Conservation (phyloP, 2,888 invertebrate species). For the Lithophane semibrunnea region DNA sequence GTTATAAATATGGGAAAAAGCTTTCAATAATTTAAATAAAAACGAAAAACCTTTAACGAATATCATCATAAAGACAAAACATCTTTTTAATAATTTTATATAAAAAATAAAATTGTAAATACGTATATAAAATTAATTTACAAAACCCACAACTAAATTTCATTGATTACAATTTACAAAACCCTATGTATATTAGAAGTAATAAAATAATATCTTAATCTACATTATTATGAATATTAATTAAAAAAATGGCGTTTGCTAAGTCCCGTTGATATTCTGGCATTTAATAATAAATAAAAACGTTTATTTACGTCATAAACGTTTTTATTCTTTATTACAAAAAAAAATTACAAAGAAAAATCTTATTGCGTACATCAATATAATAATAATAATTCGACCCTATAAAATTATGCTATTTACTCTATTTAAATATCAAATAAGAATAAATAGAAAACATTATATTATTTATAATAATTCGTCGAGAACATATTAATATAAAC, state of each 20-base stretch:
- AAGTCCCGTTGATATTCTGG: not conserved
- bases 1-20: no score
- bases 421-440: conserved; percentile 15
- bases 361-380: conserved; percentile 12
- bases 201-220: conserved; percentile 4
- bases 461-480: not conserved
- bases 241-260: conserved; percentile 8
- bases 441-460: conserved; percentile 20
- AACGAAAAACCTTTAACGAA: conserved; percentile 2
- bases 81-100: not conserved
- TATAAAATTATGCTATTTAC: conserved; percentile 48
- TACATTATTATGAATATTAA: conserved; percentile 27
- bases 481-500: not conserved
- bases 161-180: conserved; percentile 19
- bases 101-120: not conserved
- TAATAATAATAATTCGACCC: conserved; percentile 1
- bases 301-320: no score
- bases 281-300: not conserved
- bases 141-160: conserved; percentile 10
- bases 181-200: conserved; percentile 8
- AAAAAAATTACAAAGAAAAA: conserved; percentile 9
- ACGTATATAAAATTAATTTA: not conserved
- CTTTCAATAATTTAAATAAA: not conserved
- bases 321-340: not conserved
- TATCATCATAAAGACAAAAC: not conserved